These are phyloP conservation scores for Drosophila neotestacea DNA, from an alignment of 2,888 invertebrate species.

Conservation along the genomic window DNA sequence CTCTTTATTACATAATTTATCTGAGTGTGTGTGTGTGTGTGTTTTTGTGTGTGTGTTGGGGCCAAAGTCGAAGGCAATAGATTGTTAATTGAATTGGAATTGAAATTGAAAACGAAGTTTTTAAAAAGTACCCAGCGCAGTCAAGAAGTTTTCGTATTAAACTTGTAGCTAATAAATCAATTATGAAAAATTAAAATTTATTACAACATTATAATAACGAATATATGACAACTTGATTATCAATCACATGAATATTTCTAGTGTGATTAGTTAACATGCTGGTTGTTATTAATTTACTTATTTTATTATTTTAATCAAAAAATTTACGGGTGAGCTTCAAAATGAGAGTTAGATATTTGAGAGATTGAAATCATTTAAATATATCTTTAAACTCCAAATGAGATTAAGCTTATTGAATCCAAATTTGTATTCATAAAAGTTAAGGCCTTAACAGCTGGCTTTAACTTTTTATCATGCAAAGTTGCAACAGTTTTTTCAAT, in stretches of 20 bases:
- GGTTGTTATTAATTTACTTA: background rate
- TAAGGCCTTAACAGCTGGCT: slow-evolving; percentile 1
- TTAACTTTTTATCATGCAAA: slow-evolving; percentile 23
- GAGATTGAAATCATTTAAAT: background rate
- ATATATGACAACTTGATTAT: no score
- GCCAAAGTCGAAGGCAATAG: slow-evolving; percentile 67
- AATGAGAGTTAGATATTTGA: no score
- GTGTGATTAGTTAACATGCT: background rate
- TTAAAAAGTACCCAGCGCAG: slow-evolving; percentile 7
- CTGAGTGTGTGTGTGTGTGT: slow-evolving; percentile 9
- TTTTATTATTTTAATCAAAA: background rate
- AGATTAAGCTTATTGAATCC: slow-evolving; percentile 1
- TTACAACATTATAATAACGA: background rate
- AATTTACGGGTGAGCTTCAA: no score
- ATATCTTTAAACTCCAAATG: background rate
- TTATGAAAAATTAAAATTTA: background rate
- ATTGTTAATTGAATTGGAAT: slow-evolving; percentile 71
- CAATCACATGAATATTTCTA: background rate
- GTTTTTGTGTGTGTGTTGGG: slow-evolving; percentile 37
- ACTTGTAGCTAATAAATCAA: slow-evolving; percentile 2
- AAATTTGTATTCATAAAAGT: slow-evolving; percentile 11
- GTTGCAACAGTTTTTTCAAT: slow-evolving; percentile 47
- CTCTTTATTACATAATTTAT: slow-evolving; percentile 73
- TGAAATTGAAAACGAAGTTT: slow-evolving; percentile 23
- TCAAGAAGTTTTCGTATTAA: background rate